These are phyloP conservation scores for Synodontis membranacea DNA, from an alignment of 2,113 vertebrate species.

Conservation along the genomic window DNA sequence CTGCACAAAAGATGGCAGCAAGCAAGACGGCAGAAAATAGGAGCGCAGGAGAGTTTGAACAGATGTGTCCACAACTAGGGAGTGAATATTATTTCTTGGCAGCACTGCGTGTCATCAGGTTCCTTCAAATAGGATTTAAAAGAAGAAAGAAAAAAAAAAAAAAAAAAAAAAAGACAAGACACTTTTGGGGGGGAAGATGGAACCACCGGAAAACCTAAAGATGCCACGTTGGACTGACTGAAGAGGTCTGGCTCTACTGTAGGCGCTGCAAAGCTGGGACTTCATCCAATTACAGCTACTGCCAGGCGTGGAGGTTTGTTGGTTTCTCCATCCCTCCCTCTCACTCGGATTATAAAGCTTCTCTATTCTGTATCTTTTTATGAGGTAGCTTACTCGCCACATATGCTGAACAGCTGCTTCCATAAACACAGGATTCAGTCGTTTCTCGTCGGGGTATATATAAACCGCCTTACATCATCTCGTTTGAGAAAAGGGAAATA, in stretches of 20 bases:
- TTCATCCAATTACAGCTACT: not conserved
- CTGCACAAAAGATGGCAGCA: not conserved
- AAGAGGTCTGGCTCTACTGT: slow-evolving; percentile 15
- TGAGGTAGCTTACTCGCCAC: slow-evolving; percentile 47
- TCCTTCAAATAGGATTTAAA: not conserved
- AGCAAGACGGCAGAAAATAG: not conserved
- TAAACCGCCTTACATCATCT: slow-evolving; percentile 44
- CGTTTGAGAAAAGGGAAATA: slow-evolving; percentile 14
- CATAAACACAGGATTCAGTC: slow-evolving; percentile 44
- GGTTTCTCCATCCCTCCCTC: slow-evolving; percentile 23
- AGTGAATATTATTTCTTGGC: slow-evolving; percentile 20
- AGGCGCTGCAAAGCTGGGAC: slow-evolving; percentile 18
- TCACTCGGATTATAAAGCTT: slow-evolving; percentile 21
- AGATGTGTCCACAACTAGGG: slow-evolving; percentile 8
- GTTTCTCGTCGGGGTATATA: slow-evolving; percentile 36
- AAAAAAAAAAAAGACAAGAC: not conserved
- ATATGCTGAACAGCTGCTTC: slow-evolving; percentile 50
- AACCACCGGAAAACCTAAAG: not conserved
- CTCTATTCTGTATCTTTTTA: slow-evolving; percentile 15
- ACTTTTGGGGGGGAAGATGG: not conserved
- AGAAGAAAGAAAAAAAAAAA: not conserved
- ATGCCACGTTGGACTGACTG: slow-evolving; percentile 14
- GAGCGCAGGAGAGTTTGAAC: not conserved
- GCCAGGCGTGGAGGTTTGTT: slow-evolving; percentile 15
- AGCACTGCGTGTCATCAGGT: not conserved